Evolutionary conservation across 2,888 invertebrate genomes (phyloP).

Genomic region (Galeruca laticollis): DNA sequence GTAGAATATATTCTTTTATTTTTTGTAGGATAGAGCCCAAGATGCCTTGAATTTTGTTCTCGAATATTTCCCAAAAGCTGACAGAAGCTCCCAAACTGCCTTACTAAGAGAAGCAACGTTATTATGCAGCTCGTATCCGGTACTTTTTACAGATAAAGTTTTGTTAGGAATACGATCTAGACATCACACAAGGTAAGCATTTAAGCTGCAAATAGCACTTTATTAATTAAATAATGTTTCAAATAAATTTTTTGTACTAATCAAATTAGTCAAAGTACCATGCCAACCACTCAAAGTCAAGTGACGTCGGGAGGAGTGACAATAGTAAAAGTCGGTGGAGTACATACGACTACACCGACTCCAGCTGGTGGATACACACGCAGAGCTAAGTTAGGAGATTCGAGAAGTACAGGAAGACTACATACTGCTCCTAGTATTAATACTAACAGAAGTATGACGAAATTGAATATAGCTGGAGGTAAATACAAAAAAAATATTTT

Average conservation of each 20-base stretch:
- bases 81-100: slow-evolving; percentile 79
- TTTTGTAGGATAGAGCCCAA: slow-evolving; percentile 86
- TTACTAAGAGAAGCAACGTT: slow-evolving; percentile 84
- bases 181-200: slow-evolving; percentile 66
- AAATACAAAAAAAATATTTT: neutral
- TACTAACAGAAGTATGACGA: slow-evolving; percentile 83
- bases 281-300: slow-evolving; percentile 64
- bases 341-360: slow-evolving; percentile 49
- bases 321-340: slow-evolving; percentile 80
- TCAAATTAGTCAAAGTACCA: slow-evolving; percentile 53
- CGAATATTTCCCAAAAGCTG: slow-evolving; percentile 78
- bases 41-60: slow-evolving; percentile 86
- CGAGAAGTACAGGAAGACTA: slow-evolving; percentile 80
- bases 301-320: slow-evolving; percentile 83
- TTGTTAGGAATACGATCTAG: slow-evolving; percentile 80
- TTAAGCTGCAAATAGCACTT: neutral
- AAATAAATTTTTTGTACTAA: slow-evolving; percentile 56
- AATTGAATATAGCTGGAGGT: slow-evolving; percentile 80
- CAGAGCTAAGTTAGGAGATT: slow-evolving; percentile 78
- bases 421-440: slow-evolving; percentile 79
- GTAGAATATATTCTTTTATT: too few species aligned
- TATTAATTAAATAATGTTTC: too few species aligned
- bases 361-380: slow-evolving; percentile 69
- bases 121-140: slow-evolving; percentile 84
- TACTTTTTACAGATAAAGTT: slow-evolving; percentile 84